Evolutionary conservation across 2,797 vertebrate species (phyloP).

Genomic region (Lateolabrax maculatus): DNA sequence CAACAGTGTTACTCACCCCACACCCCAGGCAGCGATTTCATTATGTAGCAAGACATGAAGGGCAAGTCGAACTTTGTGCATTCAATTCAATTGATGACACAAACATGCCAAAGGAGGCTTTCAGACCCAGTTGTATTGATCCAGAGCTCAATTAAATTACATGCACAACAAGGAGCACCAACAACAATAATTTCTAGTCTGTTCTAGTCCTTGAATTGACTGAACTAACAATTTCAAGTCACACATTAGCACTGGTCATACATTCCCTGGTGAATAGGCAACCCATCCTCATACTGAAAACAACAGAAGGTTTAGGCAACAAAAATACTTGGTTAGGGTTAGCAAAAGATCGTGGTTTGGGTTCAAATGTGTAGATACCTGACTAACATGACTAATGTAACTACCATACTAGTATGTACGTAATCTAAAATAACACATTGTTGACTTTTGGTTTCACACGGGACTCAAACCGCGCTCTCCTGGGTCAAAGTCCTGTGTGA

Average conservation of each 20-base stretch:
- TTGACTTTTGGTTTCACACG: too few relatives aligned
- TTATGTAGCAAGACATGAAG: slow-evolving; percentile 34
- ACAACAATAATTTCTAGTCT: slow-evolving; percentile 20
- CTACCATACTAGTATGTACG: too few relatives aligned
- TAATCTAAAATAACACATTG: too few relatives aligned
- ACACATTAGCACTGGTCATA: neutral
- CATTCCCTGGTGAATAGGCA: neutral
- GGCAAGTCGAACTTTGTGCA: slow-evolving; percentile 36
- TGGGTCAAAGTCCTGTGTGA: too few relatives aligned
- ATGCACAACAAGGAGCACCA: slow-evolving; percentile 42
- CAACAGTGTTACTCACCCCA: slow-evolving; percentile 33
- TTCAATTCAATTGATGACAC: slow-evolving; percentile 54
- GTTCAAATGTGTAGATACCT: too few relatives aligned
- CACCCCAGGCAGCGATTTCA: slow-evolving; percentile 34
- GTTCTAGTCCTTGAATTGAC: neutral
- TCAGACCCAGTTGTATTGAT: slow-evolving; percentile 56
- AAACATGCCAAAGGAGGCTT: slow-evolving; percentile 54
- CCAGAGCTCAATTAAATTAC: slow-evolving; percentile 57
- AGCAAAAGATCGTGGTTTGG: too few relatives aligned
- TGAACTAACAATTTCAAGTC: slow-evolving; percentile 13
- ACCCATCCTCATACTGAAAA: too few relatives aligned
- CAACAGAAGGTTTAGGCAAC: too few relatives aligned
- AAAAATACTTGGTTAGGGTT: too few relatives aligned
- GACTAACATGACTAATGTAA: too few relatives aligned
- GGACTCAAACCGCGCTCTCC: too few relatives aligned